Percentiles rank a stretch among this genome's conserved stretches.
Conservation (phyloP, 1,140 invertebrate species). For the Drosophila setifemur region DNA sequence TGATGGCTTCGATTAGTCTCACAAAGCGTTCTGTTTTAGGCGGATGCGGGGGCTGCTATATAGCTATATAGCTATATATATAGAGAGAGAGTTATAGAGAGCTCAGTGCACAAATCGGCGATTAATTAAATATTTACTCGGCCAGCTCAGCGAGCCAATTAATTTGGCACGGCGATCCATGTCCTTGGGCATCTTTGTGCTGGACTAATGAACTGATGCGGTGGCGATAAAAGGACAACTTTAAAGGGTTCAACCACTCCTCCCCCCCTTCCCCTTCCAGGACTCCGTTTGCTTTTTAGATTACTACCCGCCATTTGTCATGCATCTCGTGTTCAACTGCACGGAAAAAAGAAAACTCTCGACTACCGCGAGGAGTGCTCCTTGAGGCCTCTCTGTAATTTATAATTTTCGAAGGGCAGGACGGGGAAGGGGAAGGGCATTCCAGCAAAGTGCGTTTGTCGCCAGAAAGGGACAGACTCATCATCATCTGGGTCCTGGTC, state of each 20-base stretch:
- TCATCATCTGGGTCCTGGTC: slow-evolving; percentile 39
- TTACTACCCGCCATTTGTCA: slow-evolving; percentile 56
- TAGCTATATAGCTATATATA: too few species aligned
- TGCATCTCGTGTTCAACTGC: slow-evolving; percentile 79
- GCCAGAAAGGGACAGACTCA: slow-evolving; percentile 49
- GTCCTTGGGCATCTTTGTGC: slow-evolving; percentile 51
- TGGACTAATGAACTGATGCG: slow-evolving; percentile 63
- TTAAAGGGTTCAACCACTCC: slow-evolving; percentile 37
- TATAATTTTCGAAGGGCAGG: slow-evolving; percentile 47
- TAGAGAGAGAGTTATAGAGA: slow-evolving; percentile 46
- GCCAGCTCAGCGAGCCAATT: slow-evolving; percentile 48
- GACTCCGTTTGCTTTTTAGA: background rate
- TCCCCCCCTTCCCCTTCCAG: too few species aligned
- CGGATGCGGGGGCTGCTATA: background rate
- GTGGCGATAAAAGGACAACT: slow-evolving; percentile 25
- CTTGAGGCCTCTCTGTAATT: slow-evolving; percentile 48
- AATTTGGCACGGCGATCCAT: slow-evolving; percentile 57
- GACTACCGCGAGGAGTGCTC: slow-evolving; percentile 15
- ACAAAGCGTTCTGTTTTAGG: slow-evolving; percentile 59
- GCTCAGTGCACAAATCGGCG: slow-evolving; percentile 77
- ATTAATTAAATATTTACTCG: slow-evolving; percentile 76
- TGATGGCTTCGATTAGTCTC: slow-evolving; percentile 82
- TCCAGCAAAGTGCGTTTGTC: slow-evolving; percentile 59
- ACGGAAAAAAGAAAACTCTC: slow-evolving; percentile 72
- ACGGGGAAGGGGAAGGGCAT: background rate